Evolutionary conservation across 2,888 invertebrate genomes (phyloP), one percentile per base, ranked within the genome.

Genomic region (Leucophenga maculata): DNA sequence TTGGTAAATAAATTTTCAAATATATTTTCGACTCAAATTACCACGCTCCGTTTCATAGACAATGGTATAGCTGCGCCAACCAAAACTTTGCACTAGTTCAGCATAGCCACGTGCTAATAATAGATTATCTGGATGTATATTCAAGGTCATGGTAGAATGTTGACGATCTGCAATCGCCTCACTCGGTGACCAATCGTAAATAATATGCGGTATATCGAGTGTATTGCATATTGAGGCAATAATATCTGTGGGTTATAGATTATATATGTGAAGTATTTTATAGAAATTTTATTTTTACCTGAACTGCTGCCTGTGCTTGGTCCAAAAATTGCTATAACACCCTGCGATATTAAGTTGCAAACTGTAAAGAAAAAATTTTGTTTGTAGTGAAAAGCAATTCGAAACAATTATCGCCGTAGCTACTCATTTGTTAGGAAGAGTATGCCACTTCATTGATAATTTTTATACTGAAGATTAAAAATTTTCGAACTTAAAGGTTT

Each of bases 41-140:
- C 94, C 95, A 82, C 93, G 94, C 84, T 94, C 93, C 82, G 93
- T 93, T 89, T 97, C 96, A 86, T 96, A 96, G 67, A 96, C 91
- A 55, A 95, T 92, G 1, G 95, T 94, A 82, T 94, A 95, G 76
- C 91, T 91, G 77, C 93, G 92, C 96, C 96, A 96, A 76, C 92
- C 92, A 87, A 93, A 93, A 73, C 91, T 92, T 75, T 92, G 91
- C 3, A 96, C 91, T 55, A 95, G 88, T 84, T 93, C 93, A 1
- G 94, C 93, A 82, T 93, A 93, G 16, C 94, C 95, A 86, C 92
- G 88, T 6, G 93, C 90, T 50, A 94, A 88, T 59, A 91, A 90
- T 18, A 91, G 88, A 57, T 92, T 91, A 77, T 93, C 90, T 0
- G 95, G 95, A 86, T 92, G 93, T 52, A 95, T 90, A 85, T 94